Evolutionary conservation across 2,888 invertebrate genomes (phyloP).

Genomic region (Idaea dimidiata): DNA sequence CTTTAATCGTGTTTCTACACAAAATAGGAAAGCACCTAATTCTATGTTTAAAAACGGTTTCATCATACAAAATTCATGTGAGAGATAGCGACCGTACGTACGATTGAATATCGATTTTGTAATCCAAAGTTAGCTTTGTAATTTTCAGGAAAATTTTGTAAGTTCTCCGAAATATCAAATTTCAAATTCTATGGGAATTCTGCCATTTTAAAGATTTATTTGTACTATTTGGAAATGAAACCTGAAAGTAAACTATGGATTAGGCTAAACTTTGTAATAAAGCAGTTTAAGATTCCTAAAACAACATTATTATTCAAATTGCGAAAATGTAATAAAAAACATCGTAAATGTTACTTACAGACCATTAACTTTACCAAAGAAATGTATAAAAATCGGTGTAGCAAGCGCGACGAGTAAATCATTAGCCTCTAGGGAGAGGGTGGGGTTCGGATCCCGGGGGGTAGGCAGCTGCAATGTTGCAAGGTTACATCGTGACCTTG

Average conservation of each 20-base stretch:
- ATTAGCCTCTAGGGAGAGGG: not conserved
- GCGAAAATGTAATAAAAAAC: too few relatives aligned
- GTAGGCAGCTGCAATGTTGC: constrained; percentile 5
- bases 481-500: constrained; percentile 3
- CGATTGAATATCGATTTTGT: not conserved
- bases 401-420: not conserved
- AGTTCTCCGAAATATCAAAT: too few relatives aligned
- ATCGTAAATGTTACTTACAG: not conserved
- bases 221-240: too few relatives aligned
- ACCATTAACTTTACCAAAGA: not conserved
- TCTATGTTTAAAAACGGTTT: not conserved
- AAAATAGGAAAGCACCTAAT: not conserved
- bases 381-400: not conserved
- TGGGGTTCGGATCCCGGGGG: too few relatives aligned
- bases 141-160: too few relatives aligned
- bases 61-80: not conserved
- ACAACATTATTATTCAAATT: too few relatives aligned
- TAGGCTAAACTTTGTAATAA: too few relatives aligned
- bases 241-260: too few relatives aligned
- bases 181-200: too few relatives aligned
- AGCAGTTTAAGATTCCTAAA: too few relatives aligned
- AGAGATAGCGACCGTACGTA: not conserved
- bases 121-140: not conserved
- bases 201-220: too few relatives aligned
- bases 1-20: not conserved